A percentile compares a stretch with the other conserved stretches of the same genome.
Conservation (phyloP, 1,140 invertebrate genomes). For the Probaryconus sp. region DNA sequence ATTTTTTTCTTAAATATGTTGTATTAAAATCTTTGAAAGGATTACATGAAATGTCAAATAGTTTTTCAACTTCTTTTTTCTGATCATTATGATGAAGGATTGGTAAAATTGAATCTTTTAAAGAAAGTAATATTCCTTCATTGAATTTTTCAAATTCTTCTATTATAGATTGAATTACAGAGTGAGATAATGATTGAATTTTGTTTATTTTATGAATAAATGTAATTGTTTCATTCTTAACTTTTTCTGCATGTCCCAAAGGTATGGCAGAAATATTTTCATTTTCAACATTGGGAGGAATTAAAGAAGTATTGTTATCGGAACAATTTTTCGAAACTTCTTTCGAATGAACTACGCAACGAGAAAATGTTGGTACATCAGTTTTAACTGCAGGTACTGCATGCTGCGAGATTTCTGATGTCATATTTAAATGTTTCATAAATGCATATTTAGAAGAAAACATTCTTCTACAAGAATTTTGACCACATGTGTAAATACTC, state of each 20-base stretch:
- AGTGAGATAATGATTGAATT: slow-evolving; percentile 7
- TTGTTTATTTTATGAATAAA: slow-evolving; percentile 12
- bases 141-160: neutral
- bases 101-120: neutral
- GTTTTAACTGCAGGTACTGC: too few species aligned
- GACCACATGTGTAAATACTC: slow-evolving; percentile 2
- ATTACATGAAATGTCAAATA: slow-evolving; percentile 1
- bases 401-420: too few species aligned
- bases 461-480: neutral
- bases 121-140: neutral
- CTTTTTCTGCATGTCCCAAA: slow-evolving; percentile 4
- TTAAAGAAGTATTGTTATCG: too few species aligned
- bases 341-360: too few species aligned
- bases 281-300: too few species aligned
- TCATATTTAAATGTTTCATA: slow-evolving; percentile 1
- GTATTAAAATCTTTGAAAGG: slow-evolving; percentile 9
- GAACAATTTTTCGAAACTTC: too few species aligned
- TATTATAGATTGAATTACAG: slow-evolving; percentile 1
- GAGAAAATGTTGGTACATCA: too few species aligned
- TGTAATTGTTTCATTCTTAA: neutral
- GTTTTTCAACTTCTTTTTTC: neutral
- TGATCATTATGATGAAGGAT: neutral
- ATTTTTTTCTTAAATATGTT: slow-evolving; percentile 11
- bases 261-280: neutral
- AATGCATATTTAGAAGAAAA: slow-evolving; percentile 2